phyloP scores from a whole-genome alignment of 2,888 invertebrate species.

The Strigamia maritima region DNA sequence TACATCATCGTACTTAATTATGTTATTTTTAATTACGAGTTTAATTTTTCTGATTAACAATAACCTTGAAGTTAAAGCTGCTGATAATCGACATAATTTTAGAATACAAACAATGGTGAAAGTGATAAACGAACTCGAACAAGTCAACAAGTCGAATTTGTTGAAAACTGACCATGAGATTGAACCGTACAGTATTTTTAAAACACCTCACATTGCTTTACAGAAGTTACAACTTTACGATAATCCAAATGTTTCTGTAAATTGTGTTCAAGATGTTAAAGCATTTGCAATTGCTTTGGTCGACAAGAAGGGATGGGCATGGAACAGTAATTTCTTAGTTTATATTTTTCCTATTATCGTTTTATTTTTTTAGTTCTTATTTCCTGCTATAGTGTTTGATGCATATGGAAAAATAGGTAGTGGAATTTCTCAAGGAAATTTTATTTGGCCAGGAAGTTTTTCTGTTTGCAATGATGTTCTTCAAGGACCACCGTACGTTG shows the following conservation, averaged over 20 bases:
- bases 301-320: not conserved
- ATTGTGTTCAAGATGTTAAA: not conserved
- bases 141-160: not conserved
- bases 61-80: not conserved
- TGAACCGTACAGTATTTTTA: not conserved
- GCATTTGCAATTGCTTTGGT: not conserved
- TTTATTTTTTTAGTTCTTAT: not conserved
- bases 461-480: not conserved
- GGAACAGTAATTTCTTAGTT: not conserved
- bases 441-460: constrained; percentile 13
- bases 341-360: not conserved
- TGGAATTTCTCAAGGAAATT: not conserved
- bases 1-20: no score
- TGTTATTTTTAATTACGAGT: not conserved
- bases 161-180: not conserved
- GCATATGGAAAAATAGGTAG: not conserved
- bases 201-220: not conserved
- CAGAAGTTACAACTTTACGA: not conserved
- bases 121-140: not conserved
- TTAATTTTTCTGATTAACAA: not conserved
- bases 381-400: not conserved
- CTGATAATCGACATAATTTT: not conserved
- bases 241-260: not conserved
- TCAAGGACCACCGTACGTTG: not conserved
- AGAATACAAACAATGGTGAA: not conserved